Percentiles rank a stretch among this genome's conserved stretches.
Evolutionary conservation across 2,888 invertebrate species (phyloP).

Genomic region (Leucania comma): DNA sequence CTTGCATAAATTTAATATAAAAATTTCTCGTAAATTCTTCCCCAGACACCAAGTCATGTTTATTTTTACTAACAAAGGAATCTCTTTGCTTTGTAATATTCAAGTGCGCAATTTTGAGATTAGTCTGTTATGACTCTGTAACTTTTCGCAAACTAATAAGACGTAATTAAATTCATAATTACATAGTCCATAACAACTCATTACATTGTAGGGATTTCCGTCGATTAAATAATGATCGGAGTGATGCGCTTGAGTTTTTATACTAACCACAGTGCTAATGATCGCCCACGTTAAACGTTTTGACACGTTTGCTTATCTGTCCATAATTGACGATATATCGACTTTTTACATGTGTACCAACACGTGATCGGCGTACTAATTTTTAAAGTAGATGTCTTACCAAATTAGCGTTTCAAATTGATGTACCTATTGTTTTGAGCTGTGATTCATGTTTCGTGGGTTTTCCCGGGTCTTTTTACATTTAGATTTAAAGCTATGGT

Average conservation of each 20-base stretch:
- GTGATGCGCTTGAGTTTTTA: conserved; percentile 58
- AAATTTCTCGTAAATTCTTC: not conserved
- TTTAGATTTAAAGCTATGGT: not conserved
- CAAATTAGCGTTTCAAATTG: conserved; percentile 43
- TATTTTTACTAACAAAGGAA: conserved; percentile 37
- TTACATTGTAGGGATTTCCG: conserved; percentile 66
- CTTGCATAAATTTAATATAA: not conserved
- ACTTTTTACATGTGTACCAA: conserved; percentile 18
- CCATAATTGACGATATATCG: conserved; percentile 33
- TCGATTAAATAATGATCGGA: conserved; percentile 70
- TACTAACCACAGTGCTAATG: conserved; percentile 49
- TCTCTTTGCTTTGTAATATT: not conserved
- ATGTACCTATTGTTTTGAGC: conserved; percentile 45
- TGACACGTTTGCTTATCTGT: conserved; percentile 48
- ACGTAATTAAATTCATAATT: conserved; percentile 64
- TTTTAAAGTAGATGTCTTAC: conserved; percentile 13
- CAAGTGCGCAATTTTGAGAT: conserved; percentile 4
- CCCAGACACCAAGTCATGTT: conserved; percentile 9
- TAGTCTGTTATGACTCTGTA: conserved; percentile 28
- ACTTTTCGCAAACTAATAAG: conserved; percentile 38
- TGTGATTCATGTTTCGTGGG: conserved; percentile 35
- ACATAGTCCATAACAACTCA: conserved; percentile 44
- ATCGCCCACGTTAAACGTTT: conserved; percentile 50
- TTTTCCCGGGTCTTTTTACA: conserved; percentile 21
- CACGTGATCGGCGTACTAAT: conserved; percentile 33